Percentiles rank a stretch among this genome's conserved stretches.
These are phyloP conservation scores for Meloe dianella DNA, from an alignment of 2,888 invertebrate genomes.

Conservation along the genomic window DNA sequence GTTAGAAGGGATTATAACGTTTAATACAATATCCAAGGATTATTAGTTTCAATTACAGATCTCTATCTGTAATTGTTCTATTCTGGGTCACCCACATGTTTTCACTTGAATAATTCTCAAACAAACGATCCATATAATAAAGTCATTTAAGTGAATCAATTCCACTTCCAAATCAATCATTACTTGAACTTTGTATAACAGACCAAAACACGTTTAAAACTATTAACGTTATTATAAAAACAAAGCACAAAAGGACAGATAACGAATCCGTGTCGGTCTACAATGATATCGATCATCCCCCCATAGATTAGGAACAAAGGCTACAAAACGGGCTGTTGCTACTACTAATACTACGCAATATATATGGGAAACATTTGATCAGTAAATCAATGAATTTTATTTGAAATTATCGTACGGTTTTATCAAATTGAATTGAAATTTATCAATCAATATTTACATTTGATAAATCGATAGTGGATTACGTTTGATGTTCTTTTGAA, in stretches of 20 bases:
- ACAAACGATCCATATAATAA: too few relatives aligned
- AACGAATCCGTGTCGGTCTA: not conserved
- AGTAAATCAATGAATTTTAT: not conserved
- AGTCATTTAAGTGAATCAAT: not conserved
- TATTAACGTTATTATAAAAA: too few relatives aligned
- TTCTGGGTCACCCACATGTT: not conserved
- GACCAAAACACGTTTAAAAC: too few relatives aligned
- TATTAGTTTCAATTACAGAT: conserved; percentile 31
- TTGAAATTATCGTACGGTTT: not conserved
- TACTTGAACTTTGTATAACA: too few relatives aligned
- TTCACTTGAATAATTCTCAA: not conserved
- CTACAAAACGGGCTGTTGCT: too few relatives aligned
- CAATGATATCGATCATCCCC: not conserved
- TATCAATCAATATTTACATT: not conserved
- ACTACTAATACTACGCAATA: too few relatives aligned
- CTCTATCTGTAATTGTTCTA: conserved; percentile 20
- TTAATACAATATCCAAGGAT: conserved; percentile 21
- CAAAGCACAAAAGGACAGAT: too few relatives aligned
- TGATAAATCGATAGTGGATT: not conserved
- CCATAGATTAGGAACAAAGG: too few relatives aligned
- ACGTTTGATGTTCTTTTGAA: not conserved
- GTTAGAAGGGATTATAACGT: conserved; percentile 25
- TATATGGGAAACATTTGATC: not conserved
- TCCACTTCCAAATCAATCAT: too few relatives aligned
- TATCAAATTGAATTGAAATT: not conserved